phyloP scores from a whole-genome alignment of 2,113 vertebrate genomes.

The Oreotrochilus melanogaster region DNA sequence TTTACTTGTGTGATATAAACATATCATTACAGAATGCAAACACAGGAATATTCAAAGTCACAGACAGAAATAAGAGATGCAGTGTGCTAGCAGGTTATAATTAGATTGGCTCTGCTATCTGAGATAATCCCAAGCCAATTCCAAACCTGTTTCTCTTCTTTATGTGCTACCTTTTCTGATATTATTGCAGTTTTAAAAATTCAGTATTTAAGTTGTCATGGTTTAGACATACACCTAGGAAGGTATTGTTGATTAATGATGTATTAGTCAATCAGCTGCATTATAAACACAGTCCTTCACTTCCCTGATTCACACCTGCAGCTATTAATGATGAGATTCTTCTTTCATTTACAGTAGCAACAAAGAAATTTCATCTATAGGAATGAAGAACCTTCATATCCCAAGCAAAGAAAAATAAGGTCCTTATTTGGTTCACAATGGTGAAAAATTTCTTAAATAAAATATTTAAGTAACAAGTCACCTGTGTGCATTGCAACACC shows the following conservation, averaged over 20 bases:
- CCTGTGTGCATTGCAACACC: not conserved
- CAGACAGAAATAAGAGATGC: not conserved
- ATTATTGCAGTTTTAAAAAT: not conserved
- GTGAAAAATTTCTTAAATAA: not conserved
- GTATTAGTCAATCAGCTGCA: not conserved
- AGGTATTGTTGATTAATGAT: not conserved
- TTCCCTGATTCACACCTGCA: not conserved
- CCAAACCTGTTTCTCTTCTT: not conserved
- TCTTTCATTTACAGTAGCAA: not conserved
- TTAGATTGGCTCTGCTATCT: not conserved
- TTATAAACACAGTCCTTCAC: not conserved
- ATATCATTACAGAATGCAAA: not conserved
- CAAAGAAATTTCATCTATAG: not conserved
- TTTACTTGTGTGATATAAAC: not conserved
- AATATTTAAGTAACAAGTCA: not conserved
- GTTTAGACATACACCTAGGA: not conserved
- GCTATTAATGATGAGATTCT: not conserved
- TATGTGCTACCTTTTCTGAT: not conserved
- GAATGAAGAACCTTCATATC: not conserved
- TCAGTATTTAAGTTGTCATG: not conserved
- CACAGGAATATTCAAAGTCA: not conserved
- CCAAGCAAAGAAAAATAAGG: not conserved
- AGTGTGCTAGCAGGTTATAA: not conserved
- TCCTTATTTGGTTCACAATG: not conserved
- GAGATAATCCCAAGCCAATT: not conserved